Base-by-base conservation (phyloP, 2,888 invertebrate genomes). In the Horisme vitalbata region DNA sequence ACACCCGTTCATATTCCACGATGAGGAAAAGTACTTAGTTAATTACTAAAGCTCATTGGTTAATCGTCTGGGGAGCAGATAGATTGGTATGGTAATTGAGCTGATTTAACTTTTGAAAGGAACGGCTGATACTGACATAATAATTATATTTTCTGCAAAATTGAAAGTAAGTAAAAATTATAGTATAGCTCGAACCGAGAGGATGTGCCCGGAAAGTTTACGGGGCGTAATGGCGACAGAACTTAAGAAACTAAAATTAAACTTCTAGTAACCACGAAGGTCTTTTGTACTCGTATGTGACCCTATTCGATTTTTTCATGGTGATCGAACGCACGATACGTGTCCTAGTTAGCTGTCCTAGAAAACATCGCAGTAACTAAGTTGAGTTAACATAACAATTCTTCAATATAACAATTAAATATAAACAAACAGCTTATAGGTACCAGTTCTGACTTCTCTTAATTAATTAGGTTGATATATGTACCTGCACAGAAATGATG, bases 261-360 rank as follows among this genome's bases (percentile, higher is more conserved):
- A 69, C 43, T 62, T 58, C 38, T 59, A 62, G 63, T 61, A 49
- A 37, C 48, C 37, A 57, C 56, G 69, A 75, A 75, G 75, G 76
- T 71, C 68, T 18, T 5, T 1, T 15, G 3, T 15, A 60, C 57
- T 53, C 64, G 53, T 65, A 69, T 68, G 72, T 72, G 75, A 72
- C 77, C 77, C 56, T 62, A 64, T 71, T 75, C 61, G 63, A 57
- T 59, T 60, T 65, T 64, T 65, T 65, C 57, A 68, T 69, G 65
- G 63, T 62, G 62, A 68, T 67, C 65, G 62, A 68, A 61, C 60
- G 9, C 26, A 37, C 12, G 8, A 27, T 28, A 26, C 23, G 14
- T 35, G 30, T 21, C 3, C 39, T 35, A 41, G 31, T 46, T 13
- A 10, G 15, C 0, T 35, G 35, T 26, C 31, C 39, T 31, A 34